A percentile compares a stretch with the other conserved stretches of the same genome.
Evolutionary conservation across 2,888 invertebrate species (phyloP).

Genomic region (Meloe dianella): DNA sequence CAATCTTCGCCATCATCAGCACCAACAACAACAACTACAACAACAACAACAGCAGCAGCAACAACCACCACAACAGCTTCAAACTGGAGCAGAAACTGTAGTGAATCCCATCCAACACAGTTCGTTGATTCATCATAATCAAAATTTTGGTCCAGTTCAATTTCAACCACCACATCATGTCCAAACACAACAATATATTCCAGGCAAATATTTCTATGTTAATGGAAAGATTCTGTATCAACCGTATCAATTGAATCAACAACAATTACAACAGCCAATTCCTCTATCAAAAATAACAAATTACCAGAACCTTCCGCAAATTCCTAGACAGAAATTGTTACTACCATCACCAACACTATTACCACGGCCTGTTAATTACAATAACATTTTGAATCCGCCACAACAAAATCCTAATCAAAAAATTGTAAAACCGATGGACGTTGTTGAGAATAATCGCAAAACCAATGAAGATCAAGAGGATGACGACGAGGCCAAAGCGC

Average conservation of each 20-base stretch:
- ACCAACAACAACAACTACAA: slow-evolving; percentile 1
- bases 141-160: slow-evolving; percentile 39
- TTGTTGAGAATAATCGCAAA: slow-evolving; percentile 20
- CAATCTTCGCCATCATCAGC: not conserved
- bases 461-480: slow-evolving; percentile 30
- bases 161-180: slow-evolving; percentile 39
- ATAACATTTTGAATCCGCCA: slow-evolving; percentile 39
- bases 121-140: slow-evolving; percentile 41
- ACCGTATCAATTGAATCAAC: slow-evolving; percentile 26
- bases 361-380: not conserved
- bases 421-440: slow-evolving; percentile 40
- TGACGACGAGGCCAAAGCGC: slow-evolving; percentile 20
- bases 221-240: slow-evolving; percentile 46
- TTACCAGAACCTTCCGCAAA: slow-evolving; percentile 18
- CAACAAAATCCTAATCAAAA: slow-evolving; percentile 33
- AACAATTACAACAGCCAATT: slow-evolving; percentile 25
- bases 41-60: not conserved
- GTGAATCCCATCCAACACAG: slow-evolving; percentile 47
- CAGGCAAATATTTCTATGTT: slow-evolving; percentile 45
- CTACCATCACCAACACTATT: not conserved
- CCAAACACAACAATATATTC: slow-evolving; percentile 38
- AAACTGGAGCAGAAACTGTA: slow-evolving; percentile 35
- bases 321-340: slow-evolving; percentile 2
- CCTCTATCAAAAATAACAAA: not conserved
- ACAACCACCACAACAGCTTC: slow-evolving; percentile 5